Conservation (phyloP, 2,797 vertebrate genomes). For the Intellagama lesueurii region DNA sequence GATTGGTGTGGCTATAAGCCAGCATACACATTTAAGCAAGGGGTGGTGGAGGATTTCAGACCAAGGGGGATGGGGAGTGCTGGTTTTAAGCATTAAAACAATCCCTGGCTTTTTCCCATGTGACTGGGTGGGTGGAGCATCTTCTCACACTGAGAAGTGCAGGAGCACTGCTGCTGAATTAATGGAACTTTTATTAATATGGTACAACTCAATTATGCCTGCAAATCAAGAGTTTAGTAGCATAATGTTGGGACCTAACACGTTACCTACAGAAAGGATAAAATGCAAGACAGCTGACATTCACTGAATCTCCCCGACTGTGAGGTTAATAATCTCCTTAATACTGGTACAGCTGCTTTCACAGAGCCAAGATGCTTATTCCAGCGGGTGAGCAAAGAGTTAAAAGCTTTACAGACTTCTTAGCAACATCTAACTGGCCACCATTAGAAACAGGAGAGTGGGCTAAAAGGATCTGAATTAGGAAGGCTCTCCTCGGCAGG, state of each 20-base stretch:
- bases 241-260: slow-evolving; percentile 19
- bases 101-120: neutral
- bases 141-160: neutral
- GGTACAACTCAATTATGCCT: slow-evolving; percentile 9
- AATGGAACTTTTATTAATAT: slow-evolving; percentile 20
- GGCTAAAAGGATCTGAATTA: neutral
- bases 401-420: neutral
- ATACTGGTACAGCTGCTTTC: slow-evolving; percentile 10
- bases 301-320: neutral
- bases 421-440: neutral
- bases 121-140: neutral
- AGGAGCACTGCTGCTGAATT: neutral
- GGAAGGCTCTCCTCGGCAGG: neutral
- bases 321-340: slow-evolving; percentile 27
- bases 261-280: slow-evolving; percentile 1
- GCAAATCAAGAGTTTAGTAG: neutral
- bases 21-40: neutral
- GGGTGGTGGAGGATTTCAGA: neutral
- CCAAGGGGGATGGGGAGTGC: neutral
- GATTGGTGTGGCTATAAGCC: slow-evolving; percentile 33
- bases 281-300: slow-evolving; percentile 3
- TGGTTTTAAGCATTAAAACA: slow-evolving; percentile 24
- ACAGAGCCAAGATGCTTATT: neutral
- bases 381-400: neutral
- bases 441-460: neutral